Evolutionary conservation across 1,140 invertebrate genomes (phyloP).

Genomic region (Caenorhabditis latens): DNA sequence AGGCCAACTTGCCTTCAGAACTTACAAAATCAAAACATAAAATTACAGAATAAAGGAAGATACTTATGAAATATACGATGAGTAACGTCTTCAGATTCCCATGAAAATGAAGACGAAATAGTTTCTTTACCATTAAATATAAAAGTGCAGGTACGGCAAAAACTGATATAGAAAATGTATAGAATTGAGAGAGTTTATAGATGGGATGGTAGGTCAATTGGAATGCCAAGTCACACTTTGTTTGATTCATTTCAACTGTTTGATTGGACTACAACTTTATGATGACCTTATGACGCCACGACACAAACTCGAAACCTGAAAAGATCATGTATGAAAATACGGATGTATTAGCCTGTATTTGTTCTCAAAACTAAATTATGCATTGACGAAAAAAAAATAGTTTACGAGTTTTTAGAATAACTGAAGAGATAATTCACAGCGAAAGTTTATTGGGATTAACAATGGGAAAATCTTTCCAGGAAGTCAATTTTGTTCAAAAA

Average conservation of each 20-base stretch:
- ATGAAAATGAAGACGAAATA: conserved; percentile 3
- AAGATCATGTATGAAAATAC: too few relatives aligned
- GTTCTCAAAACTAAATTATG: too few relatives aligned
- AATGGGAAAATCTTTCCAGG: too few relatives aligned
- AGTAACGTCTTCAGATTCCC: conserved; percentile 14
- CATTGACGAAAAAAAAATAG: too few relatives aligned
- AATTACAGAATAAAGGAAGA: neutral
- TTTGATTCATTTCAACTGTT: neutral
- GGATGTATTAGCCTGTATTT: too few relatives aligned
- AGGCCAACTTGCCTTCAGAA: neutral
- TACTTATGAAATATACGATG: neutral
- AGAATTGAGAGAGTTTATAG: conserved; percentile 3
- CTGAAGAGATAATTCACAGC: too few relatives aligned
- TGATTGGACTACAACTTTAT: too few relatives aligned
- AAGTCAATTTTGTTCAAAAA: too few relatives aligned
- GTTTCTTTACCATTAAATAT: neutral
- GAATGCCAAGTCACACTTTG: neutral
- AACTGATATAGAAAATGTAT: neutral
- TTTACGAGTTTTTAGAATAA: too few relatives aligned
- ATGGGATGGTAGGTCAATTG: conserved; percentile 3
- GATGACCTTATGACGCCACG: too few relatives aligned
- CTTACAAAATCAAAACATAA: conserved; percentile 16
- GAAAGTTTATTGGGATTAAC: too few relatives aligned
- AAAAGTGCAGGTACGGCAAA: neutral
- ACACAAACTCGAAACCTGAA: too few relatives aligned